Percentiles rank a stretch among this genome's conserved stretches.
phyloP scores from a whole-genome alignment of 2,888 invertebrate species.

The Chrysodeixis includens region DNA sequence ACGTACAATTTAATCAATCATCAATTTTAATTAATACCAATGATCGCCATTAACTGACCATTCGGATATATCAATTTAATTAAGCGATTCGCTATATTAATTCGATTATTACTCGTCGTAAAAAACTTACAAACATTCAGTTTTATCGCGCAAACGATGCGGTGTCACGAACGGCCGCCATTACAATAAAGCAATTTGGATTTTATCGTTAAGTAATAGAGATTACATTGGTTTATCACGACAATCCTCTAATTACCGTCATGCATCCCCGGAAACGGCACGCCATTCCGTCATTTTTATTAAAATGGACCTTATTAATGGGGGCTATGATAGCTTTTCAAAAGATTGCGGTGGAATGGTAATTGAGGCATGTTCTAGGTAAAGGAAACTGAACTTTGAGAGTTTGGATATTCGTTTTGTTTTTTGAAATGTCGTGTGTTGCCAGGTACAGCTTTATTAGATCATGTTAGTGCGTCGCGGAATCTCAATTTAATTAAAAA shows the following conservation, averaged over 20 bases:
- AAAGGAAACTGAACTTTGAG: slow-evolving; percentile 37
- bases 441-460: slow-evolving; percentile 63
- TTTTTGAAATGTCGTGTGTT: slow-evolving; percentile 10
- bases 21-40: slow-evolving; percentile 56
- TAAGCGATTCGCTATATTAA: slow-evolving; percentile 87
- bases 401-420: slow-evolving; percentile 14
- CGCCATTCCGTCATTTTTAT: slow-evolving; percentile 65
- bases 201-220: slow-evolving; percentile 84
- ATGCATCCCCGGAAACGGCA: slow-evolving; percentile 71
- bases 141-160: slow-evolving; percentile 78
- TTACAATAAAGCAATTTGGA: slow-evolving; percentile 82
- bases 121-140: slow-evolving; percentile 82
- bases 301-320: slow-evolving; percentile 65
- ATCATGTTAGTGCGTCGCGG: slow-evolving; percentile 70
- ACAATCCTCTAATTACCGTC: slow-evolving; percentile 81
- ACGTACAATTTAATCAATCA: slow-evolving; percentile 42
- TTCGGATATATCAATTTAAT: slow-evolving; percentile 84
- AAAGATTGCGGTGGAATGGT: slow-evolving; percentile 32
- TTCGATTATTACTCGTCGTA: slow-evolving; percentile 85
- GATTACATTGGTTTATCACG: slow-evolving; percentile 84
- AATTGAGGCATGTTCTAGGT: slow-evolving; percentile 34
- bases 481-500: slow-evolving; percentile 88
- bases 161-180: slow-evolving; percentile 72
- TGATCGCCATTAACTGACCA: slow-evolving; percentile 60
- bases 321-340: slow-evolving; percentile 57